These are phyloP conservation scores for Dicroscelio sp. DNA, from an alignment of 2,888 invertebrate genomes.

Conservation along the genomic window DNA sequence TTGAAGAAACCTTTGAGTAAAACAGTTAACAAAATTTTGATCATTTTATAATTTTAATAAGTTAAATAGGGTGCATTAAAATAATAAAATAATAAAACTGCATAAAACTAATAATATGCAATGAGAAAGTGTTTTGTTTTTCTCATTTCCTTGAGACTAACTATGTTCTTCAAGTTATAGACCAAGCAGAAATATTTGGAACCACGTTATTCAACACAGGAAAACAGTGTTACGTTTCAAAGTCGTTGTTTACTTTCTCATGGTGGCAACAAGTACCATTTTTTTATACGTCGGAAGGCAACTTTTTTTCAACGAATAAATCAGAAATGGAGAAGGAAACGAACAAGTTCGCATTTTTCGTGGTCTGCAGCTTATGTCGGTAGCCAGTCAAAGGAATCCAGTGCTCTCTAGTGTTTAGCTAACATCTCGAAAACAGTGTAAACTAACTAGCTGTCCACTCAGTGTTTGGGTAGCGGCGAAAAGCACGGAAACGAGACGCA, in stretches of 20 bases:
- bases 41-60: background rate
- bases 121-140: too few relatives aligned
- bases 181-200: conserved; percentile 47
- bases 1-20: too few relatives aligned
- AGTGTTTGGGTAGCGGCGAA: conserved; percentile 89
- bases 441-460: conserved; percentile 90
- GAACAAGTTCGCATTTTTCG: conserved; percentile 43
- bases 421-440: conserved; percentile 90
- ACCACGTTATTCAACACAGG: conserved; percentile 35
- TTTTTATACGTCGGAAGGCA: conserved; percentile 36
- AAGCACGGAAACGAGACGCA: conserved; percentile 81
- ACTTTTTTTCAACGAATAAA: conserved; percentile 12
- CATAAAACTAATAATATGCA: too few relatives aligned
- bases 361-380: conserved; percentile 84
- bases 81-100: too few relatives aligned
- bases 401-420: conserved; percentile 89
- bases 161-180: too few relatives aligned
- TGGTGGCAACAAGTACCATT: conserved; percentile 23
- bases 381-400: conserved; percentile 87
- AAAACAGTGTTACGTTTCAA: conserved; percentile 66
- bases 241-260: conserved; percentile 48
- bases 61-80: too few relatives aligned
- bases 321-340: conserved; percentile 1
- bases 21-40: too few relatives aligned
- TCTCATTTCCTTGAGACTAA: too few relatives aligned